Percentiles rank a stretch among this genome's conserved stretches.
Conservation (phyloP, 1,140 invertebrate genomes). For the Drosophila murphyi region DNA sequence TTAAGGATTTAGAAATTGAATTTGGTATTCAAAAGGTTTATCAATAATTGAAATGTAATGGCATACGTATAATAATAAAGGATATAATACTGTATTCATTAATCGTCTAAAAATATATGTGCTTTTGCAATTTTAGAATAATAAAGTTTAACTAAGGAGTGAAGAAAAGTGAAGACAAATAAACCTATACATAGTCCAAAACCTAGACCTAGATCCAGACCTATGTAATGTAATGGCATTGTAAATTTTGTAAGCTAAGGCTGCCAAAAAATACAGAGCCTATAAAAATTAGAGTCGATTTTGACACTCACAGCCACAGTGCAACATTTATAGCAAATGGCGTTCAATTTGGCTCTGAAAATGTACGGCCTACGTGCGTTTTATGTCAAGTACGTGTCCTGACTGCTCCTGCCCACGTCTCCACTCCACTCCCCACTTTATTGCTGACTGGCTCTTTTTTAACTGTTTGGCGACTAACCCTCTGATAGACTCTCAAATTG, state of each 20-base stretch:
- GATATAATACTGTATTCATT: too few relatives aligned
- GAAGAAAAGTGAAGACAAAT: too few relatives aligned
- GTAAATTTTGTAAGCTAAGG: too few relatives aligned
- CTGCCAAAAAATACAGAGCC: too few relatives aligned
- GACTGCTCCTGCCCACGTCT: slow-evolving; percentile 21
- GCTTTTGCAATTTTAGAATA: not conserved
- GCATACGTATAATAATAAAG: not conserved
- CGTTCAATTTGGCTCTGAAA: slow-evolving; percentile 45
- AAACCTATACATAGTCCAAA: too few relatives aligned
- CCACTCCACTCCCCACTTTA: not conserved
- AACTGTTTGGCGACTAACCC: slow-evolving; percentile 11
- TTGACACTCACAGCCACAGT: too few relatives aligned
- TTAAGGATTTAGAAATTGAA: slow-evolving; percentile 10
- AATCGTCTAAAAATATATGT: too few relatives aligned
- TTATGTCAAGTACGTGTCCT: slow-evolving; percentile 71
- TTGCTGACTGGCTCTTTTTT: too few relatives aligned
- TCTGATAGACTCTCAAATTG: slow-evolving; percentile 8
- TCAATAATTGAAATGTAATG: not conserved
- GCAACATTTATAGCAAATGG: slow-evolving; percentile 44
- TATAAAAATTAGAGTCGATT: too few relatives aligned
- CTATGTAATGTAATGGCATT: too few relatives aligned
- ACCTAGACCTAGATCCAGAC: too few relatives aligned
- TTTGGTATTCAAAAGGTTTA: slow-evolving; percentile 5
- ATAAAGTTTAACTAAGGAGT: too few relatives aligned
- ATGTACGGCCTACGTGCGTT: slow-evolving; percentile 60